These are phyloP conservation scores for Xestoiulus laeticollis DNA, from an alignment of 2,888 invertebrate genomes.

Conservation along the genomic window DNA sequence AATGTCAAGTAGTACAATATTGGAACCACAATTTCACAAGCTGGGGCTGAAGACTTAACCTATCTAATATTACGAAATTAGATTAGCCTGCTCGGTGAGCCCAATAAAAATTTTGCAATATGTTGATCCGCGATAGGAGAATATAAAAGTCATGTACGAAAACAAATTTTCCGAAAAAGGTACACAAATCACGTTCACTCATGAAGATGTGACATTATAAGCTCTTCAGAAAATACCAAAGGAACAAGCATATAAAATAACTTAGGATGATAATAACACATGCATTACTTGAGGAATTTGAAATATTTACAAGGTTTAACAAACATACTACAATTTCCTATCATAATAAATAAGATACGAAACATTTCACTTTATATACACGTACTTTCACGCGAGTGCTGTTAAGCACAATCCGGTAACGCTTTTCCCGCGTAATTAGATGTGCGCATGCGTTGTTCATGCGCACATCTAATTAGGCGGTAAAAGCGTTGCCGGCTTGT, in stretches of 20 bases:
- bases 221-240: neutral
- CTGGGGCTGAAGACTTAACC: neutral
- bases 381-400: too few relatives aligned
- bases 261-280: too few relatives aligned
- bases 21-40: conserved; percentile 25
- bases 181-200: neutral
- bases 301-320: too few relatives aligned
- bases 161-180: neutral
- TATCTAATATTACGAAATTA: neutral
- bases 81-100: neutral
- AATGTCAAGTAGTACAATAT: neutral
- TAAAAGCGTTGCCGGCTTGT: too few relatives aligned
- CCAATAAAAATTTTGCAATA: neutral
- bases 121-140: neutral
- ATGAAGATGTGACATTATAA: neutral
- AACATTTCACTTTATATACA: too few relatives aligned
- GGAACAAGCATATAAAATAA: neutral
- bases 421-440: too few relatives aligned
- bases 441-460: too few relatives aligned
- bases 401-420: too few relatives aligned
- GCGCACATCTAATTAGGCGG: too few relatives aligned
- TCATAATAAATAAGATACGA: too few relatives aligned
- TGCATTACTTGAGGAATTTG: too few relatives aligned
- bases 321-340: too few relatives aligned
- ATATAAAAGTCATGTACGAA: conserved; percentile 6